Evolutionary conservation across 2,797 vertebrate species (phyloP).

Genomic region (Alfaro cultratus): DNA sequence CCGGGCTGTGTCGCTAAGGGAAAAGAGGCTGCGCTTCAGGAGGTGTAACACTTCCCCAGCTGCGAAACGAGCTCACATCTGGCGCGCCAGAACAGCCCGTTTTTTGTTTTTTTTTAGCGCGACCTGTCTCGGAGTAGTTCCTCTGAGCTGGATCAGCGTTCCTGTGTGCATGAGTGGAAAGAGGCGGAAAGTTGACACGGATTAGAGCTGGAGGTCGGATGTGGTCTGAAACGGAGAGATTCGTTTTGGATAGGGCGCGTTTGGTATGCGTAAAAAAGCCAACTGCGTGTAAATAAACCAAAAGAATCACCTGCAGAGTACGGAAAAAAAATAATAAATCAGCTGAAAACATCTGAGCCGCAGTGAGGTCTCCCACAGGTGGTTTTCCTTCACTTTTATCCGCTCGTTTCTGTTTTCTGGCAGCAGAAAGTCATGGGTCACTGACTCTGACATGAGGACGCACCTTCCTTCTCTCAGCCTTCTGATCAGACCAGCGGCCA

Average conservation of each 20-base stretch:
- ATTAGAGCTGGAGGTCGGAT: constrained; percentile 9
- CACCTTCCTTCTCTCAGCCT: constrained; percentile 37
- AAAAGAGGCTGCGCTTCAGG: constrained; percentile 66
- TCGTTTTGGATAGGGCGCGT: neutral
- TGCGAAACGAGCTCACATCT: constrained; percentile 63
- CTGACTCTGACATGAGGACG: constrained; percentile 43
- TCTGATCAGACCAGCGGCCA: constrained; percentile 41
- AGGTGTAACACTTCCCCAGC: constrained; percentile 78
- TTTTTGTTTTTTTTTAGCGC: neutral
- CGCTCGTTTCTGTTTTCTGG: neutral
- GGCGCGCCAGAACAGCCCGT: constrained; percentile 24
- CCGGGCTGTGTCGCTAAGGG: constrained; percentile 69
- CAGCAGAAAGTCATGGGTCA: constrained; percentile 12
- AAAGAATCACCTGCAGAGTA: neutral
- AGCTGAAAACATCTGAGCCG: neutral
- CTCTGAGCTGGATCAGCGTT: constrained; percentile 12
- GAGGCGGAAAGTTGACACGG: constrained; percentile 54
- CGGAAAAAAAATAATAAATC: fast-evolving
- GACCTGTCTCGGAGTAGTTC: neutral
- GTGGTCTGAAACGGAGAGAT: constrained; percentile 4
- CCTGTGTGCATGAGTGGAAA: neutral
- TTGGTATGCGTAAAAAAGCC: constrained; percentile 26
- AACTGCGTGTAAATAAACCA: neutral
- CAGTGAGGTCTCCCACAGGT: constrained; percentile 64
- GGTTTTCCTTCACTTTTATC: constrained; percentile 44